Conservation (phyloP, 1,140 invertebrate genomes). For the Sesamia nonagrioides region DNA sequence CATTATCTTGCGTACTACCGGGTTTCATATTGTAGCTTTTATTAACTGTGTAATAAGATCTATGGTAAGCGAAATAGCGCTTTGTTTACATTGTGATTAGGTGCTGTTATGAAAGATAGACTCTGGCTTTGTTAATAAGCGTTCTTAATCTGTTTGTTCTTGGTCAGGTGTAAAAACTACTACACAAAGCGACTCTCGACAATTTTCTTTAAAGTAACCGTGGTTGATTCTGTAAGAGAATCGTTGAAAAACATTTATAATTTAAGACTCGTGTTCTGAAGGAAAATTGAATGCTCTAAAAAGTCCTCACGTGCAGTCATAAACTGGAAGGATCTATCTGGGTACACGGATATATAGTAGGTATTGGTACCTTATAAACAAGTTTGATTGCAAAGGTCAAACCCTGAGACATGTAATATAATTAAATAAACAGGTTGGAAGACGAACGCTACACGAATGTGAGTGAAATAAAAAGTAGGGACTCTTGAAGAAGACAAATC, state of each 20-base stretch:
- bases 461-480: too few relatives aligned
- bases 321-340: too few relatives aligned
- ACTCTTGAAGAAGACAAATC: too few relatives aligned
- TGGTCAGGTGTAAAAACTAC: not conserved
- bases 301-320: too few relatives aligned
- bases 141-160: conserved; percentile 17
- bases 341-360: too few relatives aligned
- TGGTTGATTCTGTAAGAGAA: not conserved
- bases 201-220: not conserved
- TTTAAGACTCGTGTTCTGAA: too few relatives aligned
- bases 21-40: conserved; percentile 21
- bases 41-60: not conserved
- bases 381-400: too few relatives aligned
- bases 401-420: too few relatives aligned
- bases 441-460: too few relatives aligned
- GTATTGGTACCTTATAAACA: too few relatives aligned
- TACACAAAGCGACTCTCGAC: not conserved
- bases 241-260: not conserved
- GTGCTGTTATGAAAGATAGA: conserved; percentile 26
- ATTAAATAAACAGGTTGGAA: too few relatives aligned
- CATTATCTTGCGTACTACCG: conserved; percentile 32
- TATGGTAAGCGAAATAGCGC: not conserved
- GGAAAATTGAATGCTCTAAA: too few relatives aligned
- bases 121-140: conserved; percentile 20
- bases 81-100: conserved; percentile 39